Conservation (phyloP, 2,113 vertebrate species). For the Neodon shergylaensis region DNA sequence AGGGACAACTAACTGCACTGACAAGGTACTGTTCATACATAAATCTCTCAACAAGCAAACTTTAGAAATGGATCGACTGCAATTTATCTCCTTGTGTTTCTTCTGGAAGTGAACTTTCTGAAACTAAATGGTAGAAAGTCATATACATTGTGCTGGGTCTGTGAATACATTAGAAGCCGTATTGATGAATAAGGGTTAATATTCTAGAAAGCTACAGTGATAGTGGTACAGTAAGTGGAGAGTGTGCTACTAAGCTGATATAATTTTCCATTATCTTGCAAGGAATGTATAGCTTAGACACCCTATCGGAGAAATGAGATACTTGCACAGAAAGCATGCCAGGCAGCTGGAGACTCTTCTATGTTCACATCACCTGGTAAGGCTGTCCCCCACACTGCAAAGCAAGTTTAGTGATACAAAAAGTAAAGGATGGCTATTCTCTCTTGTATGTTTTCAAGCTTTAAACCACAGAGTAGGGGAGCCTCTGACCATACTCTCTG, state of each 20-base stretch:
- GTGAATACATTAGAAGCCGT: neutral
- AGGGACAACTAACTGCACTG: constrained; percentile 13
- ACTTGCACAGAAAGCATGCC: neutral
- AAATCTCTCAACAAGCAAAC: neutral
- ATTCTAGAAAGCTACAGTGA: neutral
- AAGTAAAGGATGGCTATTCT: neutral
- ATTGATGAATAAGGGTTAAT: neutral
- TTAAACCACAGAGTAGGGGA: neutral
- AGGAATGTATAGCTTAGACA: neutral
- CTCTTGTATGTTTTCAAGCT: neutral
- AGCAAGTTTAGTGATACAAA: constrained; percentile 1
- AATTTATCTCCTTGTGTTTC: constrained; percentile 25
- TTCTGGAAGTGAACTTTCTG: neutral
- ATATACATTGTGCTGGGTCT: neutral
- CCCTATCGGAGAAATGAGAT: neutral
- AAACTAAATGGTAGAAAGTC: neutral
- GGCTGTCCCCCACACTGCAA: neutral
- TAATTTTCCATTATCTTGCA: neutral
- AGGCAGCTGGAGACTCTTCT: neutral
- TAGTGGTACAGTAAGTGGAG: neutral
- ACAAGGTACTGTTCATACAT: neutral
- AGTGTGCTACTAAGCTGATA: neutral
- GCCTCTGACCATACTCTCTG: neutral
- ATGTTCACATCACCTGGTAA: neutral
- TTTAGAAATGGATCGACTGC: neutral